phyloP scores from a whole-genome alignment of 2,888 invertebrate genomes.

The Hirtodrosophila confusa region DNA sequence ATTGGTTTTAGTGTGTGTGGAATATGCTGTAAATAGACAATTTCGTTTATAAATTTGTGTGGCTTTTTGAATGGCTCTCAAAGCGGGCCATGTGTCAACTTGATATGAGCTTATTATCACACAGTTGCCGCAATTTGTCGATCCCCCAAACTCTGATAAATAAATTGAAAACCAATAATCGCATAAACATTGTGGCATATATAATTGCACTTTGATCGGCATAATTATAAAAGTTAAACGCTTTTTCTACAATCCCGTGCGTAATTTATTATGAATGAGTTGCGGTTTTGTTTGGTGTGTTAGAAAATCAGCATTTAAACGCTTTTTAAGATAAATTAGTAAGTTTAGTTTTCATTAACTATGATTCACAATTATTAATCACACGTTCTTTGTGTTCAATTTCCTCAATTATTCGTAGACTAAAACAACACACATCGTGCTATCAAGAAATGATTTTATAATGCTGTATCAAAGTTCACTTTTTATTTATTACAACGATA shows the following conservation, averaged over 20 bases:
- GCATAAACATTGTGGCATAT: constrained; percentile 26
- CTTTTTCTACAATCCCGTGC: neutral
- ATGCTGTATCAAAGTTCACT: too few species aligned
- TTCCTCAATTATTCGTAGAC: neutral
- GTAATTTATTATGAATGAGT: constrained; percentile 5
- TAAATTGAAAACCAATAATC: constrained; percentile 38
- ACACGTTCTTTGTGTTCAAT: constrained; percentile 3
- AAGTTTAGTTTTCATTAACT: neutral
- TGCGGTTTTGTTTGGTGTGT: neutral
- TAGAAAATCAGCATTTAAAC: neutral
- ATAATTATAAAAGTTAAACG: constrained; percentile 8
- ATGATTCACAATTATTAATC: constrained; percentile 24
- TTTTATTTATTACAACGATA: too few species aligned
- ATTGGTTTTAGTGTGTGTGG: neutral
- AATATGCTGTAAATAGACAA: constrained; percentile 35
- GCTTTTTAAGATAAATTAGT: neutral
- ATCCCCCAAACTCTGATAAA: constrained; percentile 13
- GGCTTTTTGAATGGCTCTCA: constrained; percentile 21
- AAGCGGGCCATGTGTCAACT: constrained; percentile 6
- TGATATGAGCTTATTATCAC: constrained; percentile 19
- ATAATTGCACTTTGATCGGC: constrained; percentile 56
- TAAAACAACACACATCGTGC: too few species aligned
- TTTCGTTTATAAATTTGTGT: constrained; percentile 49
- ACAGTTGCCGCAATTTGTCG: constrained; percentile 13
- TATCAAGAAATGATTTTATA: too few species aligned